Conservation (phyloP, 2,888 invertebrate species). For the Cryptosula pallasiana region DNA sequence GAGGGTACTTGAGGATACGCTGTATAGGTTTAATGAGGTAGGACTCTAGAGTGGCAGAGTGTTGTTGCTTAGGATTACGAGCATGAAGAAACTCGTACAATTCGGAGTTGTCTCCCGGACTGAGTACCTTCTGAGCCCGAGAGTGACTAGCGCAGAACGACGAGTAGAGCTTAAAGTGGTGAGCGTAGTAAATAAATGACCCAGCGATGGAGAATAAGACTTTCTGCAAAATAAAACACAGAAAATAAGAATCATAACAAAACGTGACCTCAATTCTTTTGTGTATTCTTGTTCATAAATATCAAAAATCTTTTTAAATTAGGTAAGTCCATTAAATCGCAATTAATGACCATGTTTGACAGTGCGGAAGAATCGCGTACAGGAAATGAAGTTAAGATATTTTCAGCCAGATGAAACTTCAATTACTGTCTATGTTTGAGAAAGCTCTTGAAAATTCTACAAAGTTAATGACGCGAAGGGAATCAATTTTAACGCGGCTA, state of each 20-base stretch:
- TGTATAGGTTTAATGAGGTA: slow-evolving; percentile 98
- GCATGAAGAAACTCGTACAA: slow-evolving; percentile 90
- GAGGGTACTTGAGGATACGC: slow-evolving; percentile 92
- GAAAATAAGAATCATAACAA: not conserved
- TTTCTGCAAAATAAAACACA: slow-evolving; percentile 65
- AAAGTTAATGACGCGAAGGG: too few species aligned
- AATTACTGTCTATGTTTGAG: too few species aligned
- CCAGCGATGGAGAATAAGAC: slow-evolving; percentile 91
- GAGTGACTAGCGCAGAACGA: slow-evolving; percentile 98
- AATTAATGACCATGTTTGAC: too few species aligned
- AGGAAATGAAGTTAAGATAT: too few species aligned
- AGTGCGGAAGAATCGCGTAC: too few species aligned
- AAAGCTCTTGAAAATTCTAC: too few species aligned
- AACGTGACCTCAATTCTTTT: too few species aligned
- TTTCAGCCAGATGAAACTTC: too few species aligned
- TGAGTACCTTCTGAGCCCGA: slow-evolving; percentile 94
- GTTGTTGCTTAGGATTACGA: slow-evolving; percentile 92
- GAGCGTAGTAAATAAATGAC: slow-evolving; percentile 93
- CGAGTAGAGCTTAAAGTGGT: slow-evolving; percentile 97
- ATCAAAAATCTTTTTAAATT: too few species aligned
- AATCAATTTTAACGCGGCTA: too few species aligned
- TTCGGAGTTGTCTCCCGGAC: slow-evolving; percentile 87
- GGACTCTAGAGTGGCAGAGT: slow-evolving; percentile 92
- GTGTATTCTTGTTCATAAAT: too few species aligned
- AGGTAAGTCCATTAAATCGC: too few species aligned